Percentiles rank a stretch among this genome's conserved stretches.
phyloP scores from a whole-genome alignment of 92 coral and sea anemone genomes.

The Porites rus region DNA sequence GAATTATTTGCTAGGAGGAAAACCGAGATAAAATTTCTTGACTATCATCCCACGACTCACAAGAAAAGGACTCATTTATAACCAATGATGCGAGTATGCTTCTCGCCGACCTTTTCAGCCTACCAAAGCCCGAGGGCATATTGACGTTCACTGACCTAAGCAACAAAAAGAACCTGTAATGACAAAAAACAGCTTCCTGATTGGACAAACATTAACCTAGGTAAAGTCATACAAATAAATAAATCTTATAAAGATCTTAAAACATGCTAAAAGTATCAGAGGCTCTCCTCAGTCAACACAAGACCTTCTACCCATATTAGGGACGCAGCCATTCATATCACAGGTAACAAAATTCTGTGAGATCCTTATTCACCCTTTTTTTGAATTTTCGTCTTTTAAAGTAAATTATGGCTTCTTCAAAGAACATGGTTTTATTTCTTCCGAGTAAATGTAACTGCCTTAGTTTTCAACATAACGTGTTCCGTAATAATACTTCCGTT shows the following conservation, averaged over 20 bases:
- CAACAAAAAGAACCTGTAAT: too few relatives aligned
- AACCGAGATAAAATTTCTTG: not conserved
- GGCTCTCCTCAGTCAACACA: not conserved
- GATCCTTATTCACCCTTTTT: too few relatives aligned
- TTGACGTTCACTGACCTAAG: not conserved
- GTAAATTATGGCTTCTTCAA: too few relatives aligned
- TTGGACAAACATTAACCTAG: not conserved
- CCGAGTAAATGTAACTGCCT: too few relatives aligned
- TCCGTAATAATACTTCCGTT: too few relatives aligned
- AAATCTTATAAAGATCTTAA: not conserved
- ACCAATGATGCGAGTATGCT: too few relatives aligned
- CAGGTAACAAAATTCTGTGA: not conserved
- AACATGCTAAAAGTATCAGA: not conserved
- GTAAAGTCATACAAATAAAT: not conserved
- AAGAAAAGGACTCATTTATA: too few relatives aligned
- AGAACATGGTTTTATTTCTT: too few relatives aligned
- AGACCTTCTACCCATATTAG: not conserved
- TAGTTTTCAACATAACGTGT: too few relatives aligned
- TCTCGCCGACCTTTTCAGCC: too few relatives aligned
- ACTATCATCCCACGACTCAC: not conserved
- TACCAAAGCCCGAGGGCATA: too few relatives aligned
- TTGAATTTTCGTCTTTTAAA: too few relatives aligned
- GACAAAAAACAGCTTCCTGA: not conserved
- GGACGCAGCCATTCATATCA: not conserved
- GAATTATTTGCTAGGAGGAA: not conserved